Base-by-base conservation (phyloP, 1,140 invertebrate genomes). In the Drosophila tsacasi region DNA sequence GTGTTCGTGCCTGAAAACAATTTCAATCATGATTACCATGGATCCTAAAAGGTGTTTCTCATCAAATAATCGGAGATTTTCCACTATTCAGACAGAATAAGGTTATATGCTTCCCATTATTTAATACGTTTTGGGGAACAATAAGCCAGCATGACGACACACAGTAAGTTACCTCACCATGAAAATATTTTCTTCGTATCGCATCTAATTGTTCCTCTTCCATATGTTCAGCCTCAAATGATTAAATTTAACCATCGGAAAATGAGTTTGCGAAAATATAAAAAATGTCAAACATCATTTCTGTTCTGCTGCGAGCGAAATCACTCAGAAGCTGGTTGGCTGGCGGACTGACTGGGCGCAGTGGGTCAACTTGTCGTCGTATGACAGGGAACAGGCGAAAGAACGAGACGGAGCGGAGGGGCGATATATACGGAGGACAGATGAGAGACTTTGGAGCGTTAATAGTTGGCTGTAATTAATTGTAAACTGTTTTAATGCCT, bases 401-500 rank as follows among this genome's bases (percentile, higher is more conserved):
- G 39, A 76, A 49, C 60, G 54, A 76, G 60, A 42, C 25, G 42
- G 47, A 69, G 21, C 25, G 40, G n/a, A 67, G 44, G 21, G 35
- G 50, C 47, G 8, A 42, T 9, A 39, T 5, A 64, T 30, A 49
- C 21, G 0, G 46, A 17, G 32, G 32, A 62, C 46, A 42, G 55
- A 65, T 76, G 35, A 59, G 35, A 59, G 40, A 58, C 54, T 61
- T 55, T 62, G 32, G 32, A 47, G 72, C 81, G 65, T 68, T 84
- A 80, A 84, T 80, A 68, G 81, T 64, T 64, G 49, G 32, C 32
- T 58, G 78, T 85, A 85, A 85, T 85, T 85, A 85, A 85, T 85
- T 85, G 82, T 85, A 81, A 85, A 81, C 82, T 75, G 62, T 85
- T 81, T 73, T 75, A 85, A 75, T 81, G 81, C 78, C 54, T 59